phyloP scores from a whole-genome alignment of 2,797 vertebrate genomes.

The Pampus argenteus region DNA sequence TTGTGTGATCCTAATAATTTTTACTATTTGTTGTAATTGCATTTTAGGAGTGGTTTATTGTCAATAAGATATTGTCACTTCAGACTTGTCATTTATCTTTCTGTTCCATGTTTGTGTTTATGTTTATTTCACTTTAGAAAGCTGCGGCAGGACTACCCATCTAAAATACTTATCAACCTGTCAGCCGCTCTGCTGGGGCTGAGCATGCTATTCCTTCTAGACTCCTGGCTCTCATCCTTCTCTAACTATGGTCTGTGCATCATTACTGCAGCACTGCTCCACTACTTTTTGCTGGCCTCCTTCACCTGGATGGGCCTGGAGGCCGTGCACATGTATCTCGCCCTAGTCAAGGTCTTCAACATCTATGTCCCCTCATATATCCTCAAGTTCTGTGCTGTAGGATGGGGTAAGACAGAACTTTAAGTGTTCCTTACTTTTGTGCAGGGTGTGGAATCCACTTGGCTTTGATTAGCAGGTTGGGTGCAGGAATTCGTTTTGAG shows the following conservation, averaged over 20 bases:
- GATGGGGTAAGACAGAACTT: slow-evolving; percentile 89
- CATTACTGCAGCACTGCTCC: slow-evolving; percentile 79
- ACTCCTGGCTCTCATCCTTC: slow-evolving; percentile 89
- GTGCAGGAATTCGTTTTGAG: background rate
- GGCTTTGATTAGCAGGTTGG: background rate
- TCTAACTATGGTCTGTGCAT: slow-evolving; percentile 84
- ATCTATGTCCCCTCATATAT: slow-evolving; percentile 89
- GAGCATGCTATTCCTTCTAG: slow-evolving; percentile 87
- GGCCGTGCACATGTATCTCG: slow-evolving; percentile 91
- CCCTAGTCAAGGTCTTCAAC: slow-evolving; percentile 93
- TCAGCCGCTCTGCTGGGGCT: slow-evolving; percentile 87
- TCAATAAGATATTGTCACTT: background rate
- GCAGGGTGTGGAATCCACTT: background rate
- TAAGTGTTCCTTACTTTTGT: background rate
- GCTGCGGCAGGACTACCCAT: slow-evolving; percentile 88
- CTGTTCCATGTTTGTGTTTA: background rate
- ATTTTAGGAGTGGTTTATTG: background rate
- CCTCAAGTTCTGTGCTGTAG: slow-evolving; percentile 88
- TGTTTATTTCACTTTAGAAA: slow-evolving; percentile 74
- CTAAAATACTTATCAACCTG: slow-evolving; percentile 93
- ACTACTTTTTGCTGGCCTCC: slow-evolving; percentile 92
- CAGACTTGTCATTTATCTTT: background rate
- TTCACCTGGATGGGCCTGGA: slow-evolving; percentile 95
- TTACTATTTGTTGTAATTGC: background rate
- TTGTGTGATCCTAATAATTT: background rate